These are phyloP conservation scores for Hepsetus odoe DNA, from an alignment of 2,113 vertebrate genomes.

Conservation along the genomic window DNA sequence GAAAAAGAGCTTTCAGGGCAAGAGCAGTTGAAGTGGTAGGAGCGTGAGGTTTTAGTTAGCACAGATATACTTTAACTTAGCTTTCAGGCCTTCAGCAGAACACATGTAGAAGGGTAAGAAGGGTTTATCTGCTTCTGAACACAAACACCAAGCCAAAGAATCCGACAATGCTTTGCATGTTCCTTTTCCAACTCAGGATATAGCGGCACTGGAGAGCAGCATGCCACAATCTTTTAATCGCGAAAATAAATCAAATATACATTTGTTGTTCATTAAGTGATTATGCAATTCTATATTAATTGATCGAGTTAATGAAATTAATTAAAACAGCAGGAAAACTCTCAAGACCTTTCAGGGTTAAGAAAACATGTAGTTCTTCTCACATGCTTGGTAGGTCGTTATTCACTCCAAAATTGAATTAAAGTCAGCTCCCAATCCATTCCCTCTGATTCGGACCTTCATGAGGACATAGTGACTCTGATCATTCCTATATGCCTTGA, in stretches of 20 bases:
- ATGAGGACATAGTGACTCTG: background rate
- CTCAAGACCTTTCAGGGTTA: background rate
- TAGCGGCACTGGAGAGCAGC: background rate
- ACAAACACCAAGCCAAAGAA: conserved; percentile 10
- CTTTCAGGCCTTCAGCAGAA: conserved; percentile 29
- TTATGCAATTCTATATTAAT: too few species aligned
- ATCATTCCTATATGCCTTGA: background rate
- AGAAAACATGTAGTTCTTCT: background rate
- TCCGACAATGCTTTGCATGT: conserved; percentile 21
- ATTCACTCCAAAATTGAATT: background rate
- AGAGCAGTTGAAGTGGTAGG: conserved; percentile 8
- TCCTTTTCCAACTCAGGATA: background rate
- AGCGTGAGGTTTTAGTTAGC: conserved; percentile 21
- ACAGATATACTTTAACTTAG: conserved; percentile 6
- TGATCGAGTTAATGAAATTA: too few species aligned
- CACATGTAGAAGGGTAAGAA: conserved; percentile 12
- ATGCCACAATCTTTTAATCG: background rate
- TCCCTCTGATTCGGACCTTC: background rate
- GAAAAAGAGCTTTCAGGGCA: conserved; percentile 30
- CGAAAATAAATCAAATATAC: too few species aligned
- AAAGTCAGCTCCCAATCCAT: background rate
- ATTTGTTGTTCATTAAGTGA: too few species aligned
- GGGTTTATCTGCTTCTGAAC: conserved; percentile 24
- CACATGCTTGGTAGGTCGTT: background rate
- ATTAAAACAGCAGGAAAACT: too few species aligned